Conservation (phyloP, 2,888 invertebrate genomes). For the Latrodectus elegans region DNA sequence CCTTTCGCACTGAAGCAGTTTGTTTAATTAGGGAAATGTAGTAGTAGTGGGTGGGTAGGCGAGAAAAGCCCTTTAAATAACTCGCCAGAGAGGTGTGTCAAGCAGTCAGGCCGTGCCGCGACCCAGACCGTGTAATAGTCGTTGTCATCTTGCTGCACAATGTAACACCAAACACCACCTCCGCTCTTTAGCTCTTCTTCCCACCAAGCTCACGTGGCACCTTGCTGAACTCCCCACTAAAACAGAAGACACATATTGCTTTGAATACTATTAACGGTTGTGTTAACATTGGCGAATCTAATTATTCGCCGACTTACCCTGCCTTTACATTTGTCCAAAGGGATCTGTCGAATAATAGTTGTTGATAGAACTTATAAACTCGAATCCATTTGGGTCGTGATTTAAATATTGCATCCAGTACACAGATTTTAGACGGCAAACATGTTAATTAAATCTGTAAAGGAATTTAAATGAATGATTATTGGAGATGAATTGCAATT, state of each 20-base stretch:
- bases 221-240: constrained; percentile 23
- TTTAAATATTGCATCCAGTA: too few relatives aligned
- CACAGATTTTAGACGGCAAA: too few relatives aligned
- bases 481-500: too few relatives aligned
- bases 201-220: constrained; percentile 9
- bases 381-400: not conserved
- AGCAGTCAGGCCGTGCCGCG: not conserved
- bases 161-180: constrained; percentile 32
- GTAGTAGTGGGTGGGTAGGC: constrained; percentile 5
- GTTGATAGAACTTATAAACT: not conserved
- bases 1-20: not conserved
- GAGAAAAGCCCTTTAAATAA: constrained; percentile 52
- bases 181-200: constrained; percentile 4
- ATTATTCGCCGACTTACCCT: constrained; percentile 23
- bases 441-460: too few relatives aligned
- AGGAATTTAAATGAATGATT: too few relatives aligned
- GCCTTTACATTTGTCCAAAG: not conserved
- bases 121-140: constrained; percentile 39
- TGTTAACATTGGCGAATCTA: constrained; percentile 47
- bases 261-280: constrained; percentile 25
- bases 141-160: constrained; percentile 49
- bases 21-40: constrained; percentile 54
- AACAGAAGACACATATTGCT: not conserved
- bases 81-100: constrained; percentile 42
- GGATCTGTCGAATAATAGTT: not conserved